These are phyloP conservation scores for Sphaerophoria rueppellii DNA, from an alignment of 2,888 invertebrate genomes.

Conservation along the genomic window DNA sequence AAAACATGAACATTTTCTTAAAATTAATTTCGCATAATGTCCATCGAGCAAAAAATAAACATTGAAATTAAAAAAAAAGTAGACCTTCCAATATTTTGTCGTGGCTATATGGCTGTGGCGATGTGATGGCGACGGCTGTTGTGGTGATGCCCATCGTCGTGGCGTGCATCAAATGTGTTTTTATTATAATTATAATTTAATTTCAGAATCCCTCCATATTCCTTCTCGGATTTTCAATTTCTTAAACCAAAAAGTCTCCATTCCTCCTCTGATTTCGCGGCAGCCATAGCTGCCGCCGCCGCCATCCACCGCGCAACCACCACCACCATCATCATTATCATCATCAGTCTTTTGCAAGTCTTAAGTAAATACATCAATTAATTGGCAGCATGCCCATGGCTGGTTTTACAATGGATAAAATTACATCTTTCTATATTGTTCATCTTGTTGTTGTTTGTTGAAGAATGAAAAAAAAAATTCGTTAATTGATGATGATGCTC, in stretches of 20 bases:
- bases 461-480: constrained; percentile 17
- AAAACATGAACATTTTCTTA: constrained; percentile 7
- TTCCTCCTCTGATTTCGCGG: background rate
- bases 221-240: constrained; percentile 32
- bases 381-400: constrained; percentile 67
- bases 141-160: background rate
- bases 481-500: constrained; percentile 56
- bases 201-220: constrained; percentile 22
- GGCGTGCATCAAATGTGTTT: constrained; percentile 52
- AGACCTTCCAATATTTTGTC: no score
- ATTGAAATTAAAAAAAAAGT: background rate
- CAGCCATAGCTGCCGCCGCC: background rate
- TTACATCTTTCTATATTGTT: constrained; percentile 51
- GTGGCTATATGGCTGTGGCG: no score
- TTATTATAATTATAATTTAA: constrained; percentile 47
- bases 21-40: constrained; percentile 14
- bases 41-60: background rate
- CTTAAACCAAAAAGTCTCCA: background rate
- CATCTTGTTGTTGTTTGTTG: constrained; percentile 16
- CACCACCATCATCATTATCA: background rate
- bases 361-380: constrained; percentile 70
- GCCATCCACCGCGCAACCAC: background rate
- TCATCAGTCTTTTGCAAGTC: constrained; percentile 55
- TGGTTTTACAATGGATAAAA: constrained; percentile 61
- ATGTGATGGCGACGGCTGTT: no score